Evolutionary conservation across 2,797 vertebrate genomes (phyloP).

Genomic region (Choloepus didactylus): DNA sequence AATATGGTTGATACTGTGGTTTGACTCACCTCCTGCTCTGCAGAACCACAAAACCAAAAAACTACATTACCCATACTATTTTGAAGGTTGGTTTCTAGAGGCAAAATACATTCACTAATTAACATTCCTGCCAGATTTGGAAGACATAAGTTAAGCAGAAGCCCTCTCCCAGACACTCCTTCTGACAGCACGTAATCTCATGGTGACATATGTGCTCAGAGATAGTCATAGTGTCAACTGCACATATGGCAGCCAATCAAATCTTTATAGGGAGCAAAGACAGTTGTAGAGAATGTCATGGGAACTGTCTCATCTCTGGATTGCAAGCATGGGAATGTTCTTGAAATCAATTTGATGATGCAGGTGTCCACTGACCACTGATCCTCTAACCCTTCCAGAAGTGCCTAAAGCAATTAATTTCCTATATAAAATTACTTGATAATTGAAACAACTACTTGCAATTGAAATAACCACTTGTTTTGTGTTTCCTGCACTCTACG

Average conservation of each 20-base stretch:
- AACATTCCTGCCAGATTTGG: neutral
- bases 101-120: neutral
- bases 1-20: neutral
- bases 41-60: neutral
- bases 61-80: neutral
- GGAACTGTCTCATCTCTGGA: neutral
- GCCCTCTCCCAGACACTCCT: neutral
- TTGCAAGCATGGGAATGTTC: neutral
- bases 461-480: no score
- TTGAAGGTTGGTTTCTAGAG: neutral
- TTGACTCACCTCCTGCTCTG: neutral
- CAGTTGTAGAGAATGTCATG: accelerated
- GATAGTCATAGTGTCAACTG: neutral
- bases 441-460: neutral
- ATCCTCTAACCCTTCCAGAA: neutral
- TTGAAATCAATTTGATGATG: neutral
- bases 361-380: neutral
- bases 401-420: neutral
- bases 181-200: neutral
- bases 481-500: neutral
- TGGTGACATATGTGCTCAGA: neutral
- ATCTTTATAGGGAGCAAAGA: neutral
- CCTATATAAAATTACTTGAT: neutral
- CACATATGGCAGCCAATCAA: neutral
- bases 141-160: neutral